A percentile compares a stretch with the other conserved stretches of the same genome.
Evolutionary conservation across 1,140 invertebrate species (phyloP).

Genomic region (Pogonomyrmex californicus): DNA sequence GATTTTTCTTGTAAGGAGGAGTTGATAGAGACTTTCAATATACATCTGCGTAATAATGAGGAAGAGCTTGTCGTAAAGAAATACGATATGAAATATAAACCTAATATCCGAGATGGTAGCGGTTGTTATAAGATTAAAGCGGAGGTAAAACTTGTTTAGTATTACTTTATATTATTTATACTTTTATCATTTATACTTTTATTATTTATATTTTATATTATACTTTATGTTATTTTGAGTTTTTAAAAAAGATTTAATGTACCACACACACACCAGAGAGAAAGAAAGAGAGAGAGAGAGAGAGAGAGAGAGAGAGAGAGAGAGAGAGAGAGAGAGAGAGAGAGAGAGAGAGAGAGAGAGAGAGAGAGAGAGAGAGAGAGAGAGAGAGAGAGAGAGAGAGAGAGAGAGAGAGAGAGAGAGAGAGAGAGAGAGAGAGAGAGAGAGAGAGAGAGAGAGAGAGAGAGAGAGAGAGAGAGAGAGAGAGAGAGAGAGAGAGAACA

Average conservation of each 20-base stretch:
- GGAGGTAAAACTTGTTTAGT: conserved; percentile 88
- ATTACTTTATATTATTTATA: neutral
- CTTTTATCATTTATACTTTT: too few relatives aligned
- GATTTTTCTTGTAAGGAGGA: conserved; percentile 88
- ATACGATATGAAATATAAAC: conserved; percentile 92
- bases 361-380: too few relatives aligned
- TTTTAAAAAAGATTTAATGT: conserved; percentile 24
- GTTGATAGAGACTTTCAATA: conserved; percentile 92
- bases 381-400: too few relatives aligned
- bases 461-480: neutral
- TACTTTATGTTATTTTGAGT: conserved; percentile 58
- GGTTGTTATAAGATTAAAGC: conserved; percentile 97
- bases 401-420: too few relatives aligned
- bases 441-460: neutral
- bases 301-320: too few relatives aligned
- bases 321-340: too few relatives aligned
- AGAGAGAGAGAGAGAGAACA: neutral
- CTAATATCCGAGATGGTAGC: conserved; percentile 92
- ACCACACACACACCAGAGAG: neutral
- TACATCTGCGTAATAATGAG: conserved; percentile 93
- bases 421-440: too few relatives aligned
- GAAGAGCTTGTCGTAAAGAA: conserved; percentile 97
- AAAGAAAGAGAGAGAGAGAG: too few relatives aligned
- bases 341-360: too few relatives aligned
- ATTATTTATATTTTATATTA: too few relatives aligned